Evolutionary conservation across 2,113 vertebrate genomes (phyloP), one percentile per base, ranked within the genome.

Genomic region (Nibea coibor): DNA sequence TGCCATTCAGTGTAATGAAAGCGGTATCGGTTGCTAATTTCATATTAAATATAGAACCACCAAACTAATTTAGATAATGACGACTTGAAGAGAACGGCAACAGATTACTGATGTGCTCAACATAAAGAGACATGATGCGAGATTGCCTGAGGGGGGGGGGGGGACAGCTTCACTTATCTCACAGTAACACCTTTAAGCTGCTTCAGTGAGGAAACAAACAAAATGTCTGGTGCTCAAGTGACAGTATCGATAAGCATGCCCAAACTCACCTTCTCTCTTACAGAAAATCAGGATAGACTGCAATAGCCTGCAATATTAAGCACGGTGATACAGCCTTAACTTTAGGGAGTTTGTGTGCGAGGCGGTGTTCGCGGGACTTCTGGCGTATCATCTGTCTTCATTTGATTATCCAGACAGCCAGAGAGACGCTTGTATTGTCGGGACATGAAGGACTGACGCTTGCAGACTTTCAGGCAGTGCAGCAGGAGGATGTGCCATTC

Each of bases 391-490:
- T 91, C 85, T 57, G 82, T 89, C 86, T 93, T 86, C 86, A 87
- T 90, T 89, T 89, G 82, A 88, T 88, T 80, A 92, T 84, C 78
- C 87, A 77, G 90, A 74, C 88, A 87, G 84, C 67, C 78, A 84
- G 69, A 87, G 65, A 84, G 79, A 81, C 35, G 45, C 24, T 56
- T 0, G 10, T 16, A 81, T 85, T 80, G 75, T 87, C 74, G 28
- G 65, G 65, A 84, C 68, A 57, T 79, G 69, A 80, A 77, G 87
- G 75, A 76, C 59, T 16, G 14, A 84, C 63, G 72, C 65, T 39
- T 7, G 51, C 63, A 48, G 73, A 79, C 85, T 67, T 77, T 83
- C 39, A 75, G 58, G 64, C 80, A 45, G 39, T 22, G 72, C 7
- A 82, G 75, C 75, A 48, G 83, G 64, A 86, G 56, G 31, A 84